Base-by-base conservation (phyloP, 2,888 invertebrate genomes). In the Sarcophaga subvicina region DNA sequence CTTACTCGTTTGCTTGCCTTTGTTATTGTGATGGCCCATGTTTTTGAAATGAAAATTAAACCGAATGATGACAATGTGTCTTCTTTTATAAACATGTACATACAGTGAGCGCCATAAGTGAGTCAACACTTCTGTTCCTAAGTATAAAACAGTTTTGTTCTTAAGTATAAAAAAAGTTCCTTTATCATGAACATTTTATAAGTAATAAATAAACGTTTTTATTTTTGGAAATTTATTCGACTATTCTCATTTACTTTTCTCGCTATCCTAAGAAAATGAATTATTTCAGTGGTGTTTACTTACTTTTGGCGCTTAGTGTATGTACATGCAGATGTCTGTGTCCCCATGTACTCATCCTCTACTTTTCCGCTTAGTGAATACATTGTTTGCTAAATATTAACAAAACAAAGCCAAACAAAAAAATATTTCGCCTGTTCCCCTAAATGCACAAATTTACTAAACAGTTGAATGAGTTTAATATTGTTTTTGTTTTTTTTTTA, bases 1-100 rank as follows among this genome's bases (percentile, higher is more conserved):
- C 10, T 8, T 20, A n/a, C 37, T 37, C 37, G 37, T 47, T 25
- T 4, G 1, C 11, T 20, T 4, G 0, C n/a, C 22, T 79, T 69
- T 64, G 22, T 47, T 66, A 17, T 8, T 66, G 12, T 66, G 12
- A 37, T 66, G 17, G 25, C 14, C 59, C 27, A 12, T n/a, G 10
- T 27, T 25, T 62, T 75, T 25, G 4, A 14, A 54, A 54, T 83
- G 79, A 87, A 71, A 81, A 84, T 77, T 84, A 76, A 84, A 82
- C 71, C 79, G 79, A 67, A 84, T 87, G 87, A 80, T 87, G 87
- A 87, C 87, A 84, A 69, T 82, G 45, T 79, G 76, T 86, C 73
- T 71, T 54, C 22, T 63, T 37, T 10, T 37, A 37, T 37, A 37
- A 37, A 37, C 8, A 37, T 37, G 37, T 37, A 37, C 14, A 11